A percentile compares a stretch with the other conserved stretches of the same genome.
Evolutionary conservation across 2,888 invertebrate genomes (phyloP).

Genomic region (Ptychoptera albimana): DNA sequence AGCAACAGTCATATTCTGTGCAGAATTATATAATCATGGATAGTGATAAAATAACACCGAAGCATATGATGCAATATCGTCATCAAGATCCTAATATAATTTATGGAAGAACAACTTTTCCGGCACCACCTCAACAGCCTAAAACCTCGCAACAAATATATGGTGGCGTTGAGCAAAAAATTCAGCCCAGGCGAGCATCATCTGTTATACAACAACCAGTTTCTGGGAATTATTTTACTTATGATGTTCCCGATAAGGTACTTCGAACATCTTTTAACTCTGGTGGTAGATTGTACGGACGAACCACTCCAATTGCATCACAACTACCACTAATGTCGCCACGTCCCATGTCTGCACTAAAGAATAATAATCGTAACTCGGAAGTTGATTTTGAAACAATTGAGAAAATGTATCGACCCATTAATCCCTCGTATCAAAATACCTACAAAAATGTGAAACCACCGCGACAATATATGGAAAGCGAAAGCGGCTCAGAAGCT

Average conservation of each 20-base stretch:
- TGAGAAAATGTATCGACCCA: constrained; percentile 5
- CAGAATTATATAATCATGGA: constrained; percentile 21
- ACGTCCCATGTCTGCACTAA: not conserved
- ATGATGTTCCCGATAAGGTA: not conserved
- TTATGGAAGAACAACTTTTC: not conserved
- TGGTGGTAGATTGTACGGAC: too few species aligned
- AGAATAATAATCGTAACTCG: not conserved
- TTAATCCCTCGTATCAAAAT: constrained; percentile 4
- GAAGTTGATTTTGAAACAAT: constrained; percentile 3
- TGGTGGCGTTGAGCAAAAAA: not conserved
- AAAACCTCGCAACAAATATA: constrained; percentile 2
- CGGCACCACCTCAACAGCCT: not conserved
- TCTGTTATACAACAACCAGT: not conserved
- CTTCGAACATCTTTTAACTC: too few species aligned
- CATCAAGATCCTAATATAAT: too few species aligned
- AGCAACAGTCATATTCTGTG: constrained; percentile 7
- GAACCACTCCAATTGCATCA: not conserved
- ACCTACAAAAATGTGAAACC: constrained; percentile 6
- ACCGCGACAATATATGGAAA: constrained; percentile 30
- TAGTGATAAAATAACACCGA: constrained; percentile 21
- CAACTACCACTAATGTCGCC: not conserved
- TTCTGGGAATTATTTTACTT: not conserved
- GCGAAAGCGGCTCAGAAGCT: constrained; percentile 56
- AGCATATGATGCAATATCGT: constrained; percentile 18
- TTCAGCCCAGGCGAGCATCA: not conserved